Percentiles rank a stretch among this genome's conserved stretches.
phyloP scores from a whole-genome alignment of 2,113 vertebrate species.

The Colaptes auratus region DNA sequence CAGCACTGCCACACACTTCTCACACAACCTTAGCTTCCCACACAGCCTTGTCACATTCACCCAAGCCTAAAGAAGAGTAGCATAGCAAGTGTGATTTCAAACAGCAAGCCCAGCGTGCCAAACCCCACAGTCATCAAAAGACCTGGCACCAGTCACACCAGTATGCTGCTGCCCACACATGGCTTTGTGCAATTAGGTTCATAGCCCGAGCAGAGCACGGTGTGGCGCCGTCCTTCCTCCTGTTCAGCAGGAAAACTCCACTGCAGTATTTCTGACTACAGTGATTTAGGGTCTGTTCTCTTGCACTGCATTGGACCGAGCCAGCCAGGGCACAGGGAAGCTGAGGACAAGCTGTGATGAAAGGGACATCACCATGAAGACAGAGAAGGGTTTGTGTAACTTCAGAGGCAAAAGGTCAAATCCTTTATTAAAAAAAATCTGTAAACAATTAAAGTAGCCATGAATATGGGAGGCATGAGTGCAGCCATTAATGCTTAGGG shows the following conservation, averaged over 20 bases:
- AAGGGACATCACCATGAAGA: neutral
- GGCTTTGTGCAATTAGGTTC: rapidly evolving
- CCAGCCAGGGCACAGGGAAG: rapidly evolving
- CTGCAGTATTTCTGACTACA: neutral
- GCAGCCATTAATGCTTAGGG: constrained; percentile 40
- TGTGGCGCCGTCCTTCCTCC: rapidly evolving
- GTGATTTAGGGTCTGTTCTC: neutral
- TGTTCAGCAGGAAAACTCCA: neutral
- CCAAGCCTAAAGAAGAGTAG: neutral
- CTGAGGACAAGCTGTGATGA: neutral
- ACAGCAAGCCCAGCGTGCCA: neutral
- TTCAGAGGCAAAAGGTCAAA: constrained; percentile 35
- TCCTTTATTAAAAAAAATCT: constrained; percentile 14
- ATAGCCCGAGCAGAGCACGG: neutral
- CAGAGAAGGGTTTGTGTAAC: constrained; percentile 30
- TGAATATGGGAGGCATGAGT: neutral
- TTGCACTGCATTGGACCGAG: rapidly evolving
- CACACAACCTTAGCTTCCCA: neutral
- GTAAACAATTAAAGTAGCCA: constrained; percentile 32
- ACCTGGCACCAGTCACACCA: neutral
- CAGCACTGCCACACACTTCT: neutral
- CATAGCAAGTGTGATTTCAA: neutral
- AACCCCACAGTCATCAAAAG: neutral
- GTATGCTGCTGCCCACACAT: rapidly evolving
- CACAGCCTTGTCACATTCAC: neutral